Evolutionary conservation across 23 tunicate genomes (phyloP).

Genomic region (Trididemnum clinides): DNA sequence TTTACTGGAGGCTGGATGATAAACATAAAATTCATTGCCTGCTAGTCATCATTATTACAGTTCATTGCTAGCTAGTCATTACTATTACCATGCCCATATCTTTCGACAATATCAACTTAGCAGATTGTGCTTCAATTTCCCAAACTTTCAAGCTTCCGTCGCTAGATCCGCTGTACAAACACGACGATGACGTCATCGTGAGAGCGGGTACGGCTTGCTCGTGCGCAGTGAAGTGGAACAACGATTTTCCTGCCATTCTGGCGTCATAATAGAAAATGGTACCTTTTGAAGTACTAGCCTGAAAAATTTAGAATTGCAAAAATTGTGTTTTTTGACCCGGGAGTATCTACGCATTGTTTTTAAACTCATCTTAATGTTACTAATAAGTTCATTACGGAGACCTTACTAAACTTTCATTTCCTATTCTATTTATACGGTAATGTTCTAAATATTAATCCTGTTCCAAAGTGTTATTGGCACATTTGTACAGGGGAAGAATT

Average conservation of each 20-base stretch:
- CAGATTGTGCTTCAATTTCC: constrained; percentile 16
- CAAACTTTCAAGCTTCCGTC: constrained; percentile 69
- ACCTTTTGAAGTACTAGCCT: constrained; percentile 67
- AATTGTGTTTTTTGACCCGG: too few species aligned
- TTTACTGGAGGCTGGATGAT: too few species aligned
- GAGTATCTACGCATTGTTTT: too few species aligned
- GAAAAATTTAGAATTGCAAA: neutral
- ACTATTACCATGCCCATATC: constrained; percentile 49
- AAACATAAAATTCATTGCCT: too few species aligned
- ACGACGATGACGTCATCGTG: constrained; percentile 12
- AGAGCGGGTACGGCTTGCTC: constrained; percentile 61
- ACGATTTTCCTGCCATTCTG: constrained; percentile 28
- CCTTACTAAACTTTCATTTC: too few species aligned
- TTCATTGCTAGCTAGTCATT: neutral
- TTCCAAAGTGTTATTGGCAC: too few species aligned
- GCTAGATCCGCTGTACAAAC: constrained; percentile 54
- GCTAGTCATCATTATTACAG: too few species aligned
- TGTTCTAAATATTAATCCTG: too few species aligned
- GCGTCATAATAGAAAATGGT: constrained; percentile 47
- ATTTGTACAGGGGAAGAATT: too few species aligned
- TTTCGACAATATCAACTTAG: constrained; percentile 9
- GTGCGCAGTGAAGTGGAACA: constrained; percentile 65
- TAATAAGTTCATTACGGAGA: too few species aligned
- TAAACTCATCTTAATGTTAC: too few species aligned
- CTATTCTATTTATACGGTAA: too few species aligned